Evolutionary conservation across 2,888 invertebrate species (phyloP).

Genomic region (Antheraea assamensis): DNA sequence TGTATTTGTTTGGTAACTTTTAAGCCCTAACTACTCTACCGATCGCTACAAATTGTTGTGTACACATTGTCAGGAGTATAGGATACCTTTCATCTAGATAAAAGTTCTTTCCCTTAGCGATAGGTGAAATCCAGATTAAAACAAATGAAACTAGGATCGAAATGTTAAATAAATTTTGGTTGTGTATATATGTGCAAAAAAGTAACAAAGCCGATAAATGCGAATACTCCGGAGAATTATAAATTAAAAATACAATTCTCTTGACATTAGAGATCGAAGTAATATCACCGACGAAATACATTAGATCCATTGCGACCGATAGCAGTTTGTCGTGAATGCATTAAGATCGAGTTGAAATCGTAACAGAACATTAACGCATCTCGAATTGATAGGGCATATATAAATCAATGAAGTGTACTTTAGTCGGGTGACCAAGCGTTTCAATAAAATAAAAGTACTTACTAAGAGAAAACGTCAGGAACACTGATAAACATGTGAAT

Average conservation of each 20-base stretch:
- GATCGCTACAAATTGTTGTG: no score
- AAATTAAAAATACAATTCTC: neutral
- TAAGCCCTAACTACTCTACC: no score
- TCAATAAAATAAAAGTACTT: neutral
- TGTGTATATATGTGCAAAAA: neutral
- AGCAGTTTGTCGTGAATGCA: neutral
- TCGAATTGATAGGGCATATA: constrained; percentile 43
- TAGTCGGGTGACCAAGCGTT: constrained; percentile 35
- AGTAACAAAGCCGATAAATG: neutral
- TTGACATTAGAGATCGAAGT: neutral
- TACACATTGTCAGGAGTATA: no score
- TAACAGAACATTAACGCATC: constrained; percentile 50
- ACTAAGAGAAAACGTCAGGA: no score
- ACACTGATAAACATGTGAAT: no score
- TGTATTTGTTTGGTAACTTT: no score
- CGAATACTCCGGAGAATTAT: neutral
- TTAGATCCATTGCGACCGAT: neutral
- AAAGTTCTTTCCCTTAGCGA: no score
- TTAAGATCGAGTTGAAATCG: constrained; percentile 32
- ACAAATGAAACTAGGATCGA: no score
- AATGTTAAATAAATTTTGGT: no score
- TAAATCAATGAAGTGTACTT: constrained; percentile 47
- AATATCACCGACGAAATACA: neutral
- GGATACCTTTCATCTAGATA: no score
- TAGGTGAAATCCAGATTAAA: no score